Evolutionary conservation across 2,797 vertebrate genomes (phyloP).

Genomic region (Pseudochaenichthys georgianus): DNA sequence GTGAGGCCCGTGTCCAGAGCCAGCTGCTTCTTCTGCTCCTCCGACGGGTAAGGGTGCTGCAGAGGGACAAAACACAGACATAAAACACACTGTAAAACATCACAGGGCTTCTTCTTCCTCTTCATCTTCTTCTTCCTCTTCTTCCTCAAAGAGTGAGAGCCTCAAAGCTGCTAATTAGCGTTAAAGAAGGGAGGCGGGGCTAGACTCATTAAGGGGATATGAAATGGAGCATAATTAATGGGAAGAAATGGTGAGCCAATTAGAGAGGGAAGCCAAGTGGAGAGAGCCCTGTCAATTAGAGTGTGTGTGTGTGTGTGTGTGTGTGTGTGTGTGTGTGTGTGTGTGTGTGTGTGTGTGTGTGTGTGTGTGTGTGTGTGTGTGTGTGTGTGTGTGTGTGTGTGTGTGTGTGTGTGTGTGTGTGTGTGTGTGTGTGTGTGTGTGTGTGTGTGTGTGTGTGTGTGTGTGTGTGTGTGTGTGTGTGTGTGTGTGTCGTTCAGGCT

Average conservation of each 20-base stretch:
- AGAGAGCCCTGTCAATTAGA: slow-evolving; percentile 83
- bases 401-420: too few species aligned
- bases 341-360: slow-evolving; percentile 13
- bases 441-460: too few species aligned
- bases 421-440: too few species aligned
- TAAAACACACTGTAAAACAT: neutral
- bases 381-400: too few species aligned
- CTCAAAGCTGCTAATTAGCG: slow-evolving; percentile 82
- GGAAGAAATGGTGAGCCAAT: slow-evolving; percentile 90
- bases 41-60: slow-evolving; percentile 96
- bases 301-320: slow-evolving; percentile 17
- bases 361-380: slow-evolving; percentile 21
- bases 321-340: neutral
- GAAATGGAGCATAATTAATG: slow-evolving; percentile 91
- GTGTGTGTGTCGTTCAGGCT: slow-evolving; percentile 39
- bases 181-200: slow-evolving; percentile 86
- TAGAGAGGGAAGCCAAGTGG: slow-evolving; percentile 90
- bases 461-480: too few species aligned
- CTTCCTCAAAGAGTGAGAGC: neutral
- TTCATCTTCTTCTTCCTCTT: slow-evolving; percentile 19
- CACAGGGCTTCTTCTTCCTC: neutral
- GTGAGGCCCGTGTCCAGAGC: slow-evolving; percentile 96
- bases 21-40: slow-evolving; percentile 98
- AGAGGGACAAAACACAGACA: slow-evolving; percentile 64
- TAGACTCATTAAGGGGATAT: slow-evolving; percentile 87